Conservation (phyloP, 2,797 vertebrate species). For the Microctenopoma steveboyesi region DNA sequence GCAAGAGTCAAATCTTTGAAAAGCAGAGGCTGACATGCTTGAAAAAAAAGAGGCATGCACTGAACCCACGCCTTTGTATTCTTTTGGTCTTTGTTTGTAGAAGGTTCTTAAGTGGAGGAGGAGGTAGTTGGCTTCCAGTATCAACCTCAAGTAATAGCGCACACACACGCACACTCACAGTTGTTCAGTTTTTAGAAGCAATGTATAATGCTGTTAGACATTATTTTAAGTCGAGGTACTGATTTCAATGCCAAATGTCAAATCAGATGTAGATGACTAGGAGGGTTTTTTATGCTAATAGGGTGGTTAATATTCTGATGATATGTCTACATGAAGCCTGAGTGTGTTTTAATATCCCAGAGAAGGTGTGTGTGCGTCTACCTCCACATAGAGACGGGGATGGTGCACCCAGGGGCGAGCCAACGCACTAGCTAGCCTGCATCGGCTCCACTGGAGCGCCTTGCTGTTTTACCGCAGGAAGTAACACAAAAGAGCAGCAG, state of each 20-base stretch:
- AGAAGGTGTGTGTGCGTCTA: constrained; percentile 67
- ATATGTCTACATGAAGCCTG: constrained; percentile 80
- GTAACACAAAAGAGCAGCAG: constrained; percentile 82
- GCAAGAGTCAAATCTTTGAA: constrained; percentile 81
- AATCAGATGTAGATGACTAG: constrained; percentile 83
- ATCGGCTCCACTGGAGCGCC: constrained; percentile 71
- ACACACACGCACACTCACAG: constrained; percentile 42
- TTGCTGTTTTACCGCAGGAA: constrained; percentile 82
- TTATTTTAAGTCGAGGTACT: constrained; percentile 79
- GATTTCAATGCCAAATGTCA: constrained; percentile 87
- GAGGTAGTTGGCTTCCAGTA: constrained; percentile 77
- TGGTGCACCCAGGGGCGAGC: constrained; percentile 77
- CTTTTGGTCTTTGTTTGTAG: constrained; percentile 82
- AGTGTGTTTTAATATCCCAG: constrained; percentile 79
- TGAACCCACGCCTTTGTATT: constrained; percentile 77
- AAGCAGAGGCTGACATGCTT: constrained; percentile 77
- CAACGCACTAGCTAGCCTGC: constrained; percentile 60
- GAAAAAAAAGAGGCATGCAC: constrained; percentile 57
- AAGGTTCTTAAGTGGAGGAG: constrained; percentile 77
- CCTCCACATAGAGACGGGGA: constrained; percentile 64
- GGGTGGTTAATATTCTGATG: constrained; percentile 82
- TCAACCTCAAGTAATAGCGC: constrained; percentile 77
- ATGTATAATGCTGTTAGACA: constrained; percentile 84
- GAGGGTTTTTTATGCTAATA: constrained; percentile 86
- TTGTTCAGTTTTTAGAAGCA: constrained; percentile 76